Evolutionary conservation across 2,888 invertebrate genomes (phyloP).

Genomic region (Pycnomerus fuliginosus): DNA sequence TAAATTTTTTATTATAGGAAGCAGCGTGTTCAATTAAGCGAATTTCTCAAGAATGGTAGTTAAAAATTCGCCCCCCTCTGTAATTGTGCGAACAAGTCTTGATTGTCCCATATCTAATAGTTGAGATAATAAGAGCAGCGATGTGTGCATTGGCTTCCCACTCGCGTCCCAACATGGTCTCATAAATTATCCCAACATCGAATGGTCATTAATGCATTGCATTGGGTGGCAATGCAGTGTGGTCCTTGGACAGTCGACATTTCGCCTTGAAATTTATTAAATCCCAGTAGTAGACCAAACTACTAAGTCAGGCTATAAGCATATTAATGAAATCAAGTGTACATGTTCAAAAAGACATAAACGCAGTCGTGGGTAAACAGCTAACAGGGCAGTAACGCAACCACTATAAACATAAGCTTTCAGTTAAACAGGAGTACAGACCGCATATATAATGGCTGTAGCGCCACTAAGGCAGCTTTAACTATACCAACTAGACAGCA

Average conservation of each 20-base stretch:
- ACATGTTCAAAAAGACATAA: conserved; percentile 30
- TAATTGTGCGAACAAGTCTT: conserved; percentile 27
- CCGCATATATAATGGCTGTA: conserved; percentile 29
- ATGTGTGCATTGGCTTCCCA: conserved; percentile 44
- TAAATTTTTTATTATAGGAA: too few species aligned
- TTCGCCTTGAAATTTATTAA: conserved; percentile 19
- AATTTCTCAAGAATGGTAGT: conserved; percentile 4
- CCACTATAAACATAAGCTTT: conserved; percentile 29
- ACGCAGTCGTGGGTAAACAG: conserved; percentile 21
- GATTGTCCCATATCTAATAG: conserved; percentile 45
- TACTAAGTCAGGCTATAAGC: conserved; percentile 1
- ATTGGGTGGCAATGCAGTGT: conserved; percentile 45
- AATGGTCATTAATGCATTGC: conserved; percentile 52
- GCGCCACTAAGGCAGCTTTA: conserved; percentile 29
- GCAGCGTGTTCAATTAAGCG: conserved; percentile 12
- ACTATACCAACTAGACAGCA: conserved; percentile 44
- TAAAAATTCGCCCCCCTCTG: too few species aligned
- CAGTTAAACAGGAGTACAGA: conserved; percentile 26
- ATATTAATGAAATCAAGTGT: conserved; percentile 32
- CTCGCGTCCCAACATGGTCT: conserved; percentile 42
- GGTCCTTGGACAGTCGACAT: conserved; percentile 29
- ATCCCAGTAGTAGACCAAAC: conserved; percentile 8
- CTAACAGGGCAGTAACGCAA: conserved; percentile 20
- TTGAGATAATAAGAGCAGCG: conserved; percentile 47
- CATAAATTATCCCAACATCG: conserved; percentile 53